Base-by-base conservation (phyloP, 2,797 vertebrate genomes). In the Chromis chromis region DNA sequence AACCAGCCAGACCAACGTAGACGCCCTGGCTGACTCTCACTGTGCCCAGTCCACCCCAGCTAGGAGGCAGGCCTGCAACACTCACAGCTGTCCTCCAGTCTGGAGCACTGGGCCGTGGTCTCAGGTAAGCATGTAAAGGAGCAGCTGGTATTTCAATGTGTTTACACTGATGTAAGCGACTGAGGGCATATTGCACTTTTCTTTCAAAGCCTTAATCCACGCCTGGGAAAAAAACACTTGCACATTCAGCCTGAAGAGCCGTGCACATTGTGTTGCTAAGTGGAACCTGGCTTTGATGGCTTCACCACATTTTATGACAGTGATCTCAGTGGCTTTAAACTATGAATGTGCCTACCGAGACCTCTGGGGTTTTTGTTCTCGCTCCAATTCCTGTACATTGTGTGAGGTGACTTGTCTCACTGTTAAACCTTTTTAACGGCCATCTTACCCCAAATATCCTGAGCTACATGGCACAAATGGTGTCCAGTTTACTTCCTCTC, bases 21-120 rank as follows among this genome's bases (percentile, higher is more conserved):
- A 95, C 67, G 55, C 48, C 13, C 80, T 95, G 53, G 55, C 84
- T 0, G 88, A 94, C 72, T 83, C 88, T 59, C 84, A 76, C 42
- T 98, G 96, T 50, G 64, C 88, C 4, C 88, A 87, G 74, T 92
- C 92, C 0, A 1, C 55, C 3, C 96, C 94, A 0, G 6, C 75
- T 16, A 89, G 84, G 70, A 91, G 74, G 70, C 96, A 94, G 76
- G 72, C 76, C 68, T 98, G 97, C 88, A 95, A 89, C 70, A 67
- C 87, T 0, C 95, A 94, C 81, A 88, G 80, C 86, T 98, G 97
- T 74, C 96, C 97, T 0, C 93, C 96, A 0, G 84, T 85, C 0
- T 98, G 97, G 97, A 95, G 86, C 60, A 1, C 87, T 0, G 96
- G 96, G 33, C 86, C 94, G 1, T 98, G 97, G 97, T 94, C 95